Conservation (phyloP, 2,888 invertebrate species). For the Rapana venosa region DNA sequence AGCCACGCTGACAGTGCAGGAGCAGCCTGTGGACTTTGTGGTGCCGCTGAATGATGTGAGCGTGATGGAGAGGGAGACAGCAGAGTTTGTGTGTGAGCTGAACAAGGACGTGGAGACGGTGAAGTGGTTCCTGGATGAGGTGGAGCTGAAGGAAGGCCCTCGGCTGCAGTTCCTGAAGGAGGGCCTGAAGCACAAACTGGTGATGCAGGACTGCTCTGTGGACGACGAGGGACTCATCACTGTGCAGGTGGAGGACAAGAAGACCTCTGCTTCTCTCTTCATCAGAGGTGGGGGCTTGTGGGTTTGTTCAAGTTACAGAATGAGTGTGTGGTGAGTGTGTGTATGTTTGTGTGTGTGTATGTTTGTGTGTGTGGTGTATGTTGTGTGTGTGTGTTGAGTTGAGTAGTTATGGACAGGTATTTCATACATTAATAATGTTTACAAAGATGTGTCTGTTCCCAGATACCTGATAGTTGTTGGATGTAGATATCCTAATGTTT, state of each 20-base stretch:
- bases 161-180: constrained; percentile 65
- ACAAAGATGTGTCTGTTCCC: no score
- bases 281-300: constrained; percentile 66
- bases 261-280: constrained; percentile 72
- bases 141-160: constrained; percentile 77
- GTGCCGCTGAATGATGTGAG: constrained; percentile 69
- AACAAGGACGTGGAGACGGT: constrained; percentile 91
- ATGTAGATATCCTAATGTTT: no score
- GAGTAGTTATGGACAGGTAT: neutral
- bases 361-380: neutral
- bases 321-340: neutral
- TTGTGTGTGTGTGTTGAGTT: neutral
- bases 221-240: constrained; percentile 73
- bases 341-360: neutral
- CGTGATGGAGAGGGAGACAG: constrained; percentile 69
- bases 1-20: constrained; percentile 63
- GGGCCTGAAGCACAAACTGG: constrained; percentile 70
- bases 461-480: no score
- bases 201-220: constrained; percentile 65
- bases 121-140: constrained; percentile 82
- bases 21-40: constrained; percentile 63
- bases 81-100: constrained; percentile 91
- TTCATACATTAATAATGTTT: no score
- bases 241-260: constrained; percentile 69
- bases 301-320: neutral